Evolutionary conservation across 1,140 invertebrate genomes (phyloP).

Genomic region (Cyclina sinensis): DNA sequence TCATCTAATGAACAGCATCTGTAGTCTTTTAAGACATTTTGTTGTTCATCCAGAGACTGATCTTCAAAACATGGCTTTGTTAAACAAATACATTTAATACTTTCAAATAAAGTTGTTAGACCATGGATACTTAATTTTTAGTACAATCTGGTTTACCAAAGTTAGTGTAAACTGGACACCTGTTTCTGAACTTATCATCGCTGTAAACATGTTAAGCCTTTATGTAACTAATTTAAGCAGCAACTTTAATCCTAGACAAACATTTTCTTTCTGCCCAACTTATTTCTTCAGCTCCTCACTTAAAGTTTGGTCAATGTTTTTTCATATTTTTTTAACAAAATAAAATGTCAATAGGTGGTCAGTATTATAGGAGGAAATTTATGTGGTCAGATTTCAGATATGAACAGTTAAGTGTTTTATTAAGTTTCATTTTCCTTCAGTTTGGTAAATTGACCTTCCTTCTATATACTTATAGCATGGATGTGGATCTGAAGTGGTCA

Average conservation of each 20-base stretch:
- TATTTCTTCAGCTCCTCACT: neutral
- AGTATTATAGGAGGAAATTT: no score
- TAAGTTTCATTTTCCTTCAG: neutral
- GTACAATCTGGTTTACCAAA: neutral
- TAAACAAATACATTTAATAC: neutral
- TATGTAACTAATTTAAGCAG: conserved; percentile 5
- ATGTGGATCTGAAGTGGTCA: conserved; percentile 19
- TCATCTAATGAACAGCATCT: no score
- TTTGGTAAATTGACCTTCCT: neutral
- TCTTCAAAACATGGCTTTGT: no score
- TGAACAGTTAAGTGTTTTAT: neutral
- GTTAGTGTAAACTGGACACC: conserved; percentile 17
- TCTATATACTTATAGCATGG: neutral
- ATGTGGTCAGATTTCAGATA: neutral
- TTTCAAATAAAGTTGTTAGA: neutral
- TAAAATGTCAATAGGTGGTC: neutral
- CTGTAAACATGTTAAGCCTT: conserved; percentile 13
- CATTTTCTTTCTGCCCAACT: neutral
- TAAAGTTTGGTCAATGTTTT: neutral
- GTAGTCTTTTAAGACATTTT: no score
- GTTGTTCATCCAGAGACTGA: no score
- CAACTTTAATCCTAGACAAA: neutral
- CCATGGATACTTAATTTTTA: neutral
- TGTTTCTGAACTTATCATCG: neutral
- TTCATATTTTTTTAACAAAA: neutral